Base-by-base conservation (phyloP, 2,888 invertebrate species). In the Notodonta ziczac region DNA sequence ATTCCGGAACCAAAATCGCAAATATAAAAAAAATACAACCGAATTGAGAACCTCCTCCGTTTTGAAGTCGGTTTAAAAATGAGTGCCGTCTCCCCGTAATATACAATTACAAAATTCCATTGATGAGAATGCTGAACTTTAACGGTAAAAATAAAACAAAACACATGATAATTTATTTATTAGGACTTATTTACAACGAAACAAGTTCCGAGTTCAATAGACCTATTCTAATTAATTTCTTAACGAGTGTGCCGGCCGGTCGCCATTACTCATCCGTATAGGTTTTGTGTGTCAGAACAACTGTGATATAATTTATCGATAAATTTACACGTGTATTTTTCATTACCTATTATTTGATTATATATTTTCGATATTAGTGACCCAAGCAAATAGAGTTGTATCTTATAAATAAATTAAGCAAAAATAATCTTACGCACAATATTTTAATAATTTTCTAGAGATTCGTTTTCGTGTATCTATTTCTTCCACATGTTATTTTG, bases 211-310 rank as follows among this genome's bases (percentile, higher is more conserved):
- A 68, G 73, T 70, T 74, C 74, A 85, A 79, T 78, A 78, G 70
- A 78, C 82, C 70, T 65, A 70, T 69, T 72, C 72, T 76, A 77
- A 77, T 80, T 78, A 72, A 75, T 77, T 82, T 66, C 76, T 76
- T 46, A 78, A 78, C 79, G 72, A 78, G 71, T 78, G 71, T 69
- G 78, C 72, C 66, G 69, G 66, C 61, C 64, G 61, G 59, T 56
- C 57, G 58, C 72, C 70, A 81, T 82, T 81, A 83, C 67, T 84
- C 81, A 82, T 77, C 61, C 63, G 66, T 72, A 74, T 80, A 72
- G 74, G 70, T 72, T 77, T 76, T 76, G 69, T 71, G 65, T 70
- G 68, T 66, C 66, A 61, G 61, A 60, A 68, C 74, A 60, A 66
- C 52, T 60, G 63, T 50, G 46, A 46, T 46, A 46, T 51, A 51